Evolutionary conservation across 1,140 invertebrate species (phyloP).

Genomic region (Listronotus bonariensis): DNA sequence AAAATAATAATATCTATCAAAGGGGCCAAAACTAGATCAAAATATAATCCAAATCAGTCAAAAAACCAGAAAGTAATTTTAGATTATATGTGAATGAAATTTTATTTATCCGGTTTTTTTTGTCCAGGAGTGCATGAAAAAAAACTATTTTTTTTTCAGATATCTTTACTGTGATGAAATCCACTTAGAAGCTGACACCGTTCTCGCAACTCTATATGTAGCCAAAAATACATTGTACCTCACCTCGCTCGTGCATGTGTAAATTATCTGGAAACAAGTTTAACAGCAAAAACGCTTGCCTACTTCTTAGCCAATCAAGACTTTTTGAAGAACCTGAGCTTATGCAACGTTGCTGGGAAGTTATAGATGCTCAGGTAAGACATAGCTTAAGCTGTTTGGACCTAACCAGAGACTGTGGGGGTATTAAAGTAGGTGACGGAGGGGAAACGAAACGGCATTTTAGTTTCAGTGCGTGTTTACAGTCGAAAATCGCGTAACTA

Average conservation of each 20-base stretch:
- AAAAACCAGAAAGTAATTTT: no score
- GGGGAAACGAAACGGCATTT: slow-evolving; percentile 42
- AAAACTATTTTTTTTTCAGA: slow-evolving; percentile 58
- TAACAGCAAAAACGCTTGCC: slow-evolving; percentile 90
- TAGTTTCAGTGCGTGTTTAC: slow-evolving; percentile 45
- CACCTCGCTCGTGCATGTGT: slow-evolving; percentile 88
- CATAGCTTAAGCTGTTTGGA: slow-evolving; percentile 52
- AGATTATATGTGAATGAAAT: no score
- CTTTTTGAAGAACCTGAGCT: slow-evolving; percentile 93
- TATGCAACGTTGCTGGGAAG: slow-evolving; percentile 94
- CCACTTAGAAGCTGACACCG: slow-evolving; percentile 87
- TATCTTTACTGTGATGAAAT: slow-evolving; percentile 96
- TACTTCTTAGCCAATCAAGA: slow-evolving; percentile 86
- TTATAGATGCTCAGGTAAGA: slow-evolving; percentile 87
- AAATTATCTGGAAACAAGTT: slow-evolving; percentile 87
- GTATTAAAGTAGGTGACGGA: neutral
- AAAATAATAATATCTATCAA: no score
- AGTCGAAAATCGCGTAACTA: slow-evolving; percentile 24
- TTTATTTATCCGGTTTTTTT: neutral
- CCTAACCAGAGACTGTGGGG: slow-evolving; percentile 35
- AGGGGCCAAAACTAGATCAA: no score
- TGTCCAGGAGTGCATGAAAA: no score
- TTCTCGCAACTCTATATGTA: slow-evolving; percentile 86
- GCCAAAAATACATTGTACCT: slow-evolving; percentile 92
- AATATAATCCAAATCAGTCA: no score